Base-by-base conservation (phyloP, 2,113 vertebrate species). In the Haemorhous mexicanus region DNA sequence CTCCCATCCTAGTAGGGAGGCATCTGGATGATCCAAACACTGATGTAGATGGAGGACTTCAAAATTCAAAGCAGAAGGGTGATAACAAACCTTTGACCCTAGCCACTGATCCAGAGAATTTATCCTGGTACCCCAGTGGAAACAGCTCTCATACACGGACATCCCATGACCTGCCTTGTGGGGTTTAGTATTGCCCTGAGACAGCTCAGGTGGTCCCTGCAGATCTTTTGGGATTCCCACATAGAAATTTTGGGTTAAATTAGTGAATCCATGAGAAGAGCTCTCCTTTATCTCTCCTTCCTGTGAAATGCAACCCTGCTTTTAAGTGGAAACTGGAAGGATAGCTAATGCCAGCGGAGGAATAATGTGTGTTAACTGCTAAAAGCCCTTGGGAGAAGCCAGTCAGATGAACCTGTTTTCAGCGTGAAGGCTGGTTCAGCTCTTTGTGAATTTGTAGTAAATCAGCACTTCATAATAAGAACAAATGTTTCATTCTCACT, bases 401-500 rank as follows among this genome's bases (percentile, higher is more conserved):
- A 37, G 62, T 75, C 47, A 52, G 80, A 20, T 32, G 8, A 35
- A 39, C 27, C 13, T 20, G n/a, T 20, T 90, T 61, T 46, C 73
- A 73, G 83, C 11, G 26, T 11, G 52, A 69, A 88, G 85, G 76
- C 62, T 94, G 66, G 64, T n/a, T 84, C 86, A 91, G 66, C 53
- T 84, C 83, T 89, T 82, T 87, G 92, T 90, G 93, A 97, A 94
- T 90, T 93, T 94, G 90, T 35, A 93, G 92, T 96, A 94, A 96
- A 92, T 97, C 96, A 96, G 83, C 94, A 95, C 92, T 94, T 89
- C 58, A 5, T 93, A 95, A 84, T 41, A 89, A 90, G 79, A 90
- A 96, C 85, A 97, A 93, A 89, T 82, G 79, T 93, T 95, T 94
- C 91, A 81, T 96, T 96, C 92, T 96, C 95, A 87, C 90, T 93